Conservation (phyloP, 2,113 vertebrate genomes). For the Empidonax alnorum region DNA sequence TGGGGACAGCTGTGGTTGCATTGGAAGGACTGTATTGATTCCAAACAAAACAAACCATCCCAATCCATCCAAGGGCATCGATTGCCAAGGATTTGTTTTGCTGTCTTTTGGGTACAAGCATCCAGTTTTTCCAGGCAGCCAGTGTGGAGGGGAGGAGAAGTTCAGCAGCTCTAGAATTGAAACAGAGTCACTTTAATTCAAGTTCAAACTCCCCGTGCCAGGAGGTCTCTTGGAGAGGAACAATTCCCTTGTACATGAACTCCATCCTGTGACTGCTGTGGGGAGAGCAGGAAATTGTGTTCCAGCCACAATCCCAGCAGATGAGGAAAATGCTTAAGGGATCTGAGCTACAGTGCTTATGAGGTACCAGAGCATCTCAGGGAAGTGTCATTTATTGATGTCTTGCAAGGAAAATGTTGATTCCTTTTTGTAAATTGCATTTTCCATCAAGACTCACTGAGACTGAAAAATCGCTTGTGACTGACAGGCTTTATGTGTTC, state of each 20-base stretch:
- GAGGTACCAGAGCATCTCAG: not conserved
- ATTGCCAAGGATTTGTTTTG: not conserved
- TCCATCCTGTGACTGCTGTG: not conserved
- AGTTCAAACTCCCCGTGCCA: not conserved
- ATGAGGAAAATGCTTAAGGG: not conserved
- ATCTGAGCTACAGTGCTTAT: not conserved
- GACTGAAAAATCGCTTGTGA: slow-evolving; percentile 31
- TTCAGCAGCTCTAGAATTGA: not conserved
- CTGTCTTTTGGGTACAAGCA: not conserved
- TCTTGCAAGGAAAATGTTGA: slow-evolving; percentile 32
- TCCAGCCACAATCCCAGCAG: not conserved
- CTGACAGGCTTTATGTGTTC: slow-evolving; percentile 14
- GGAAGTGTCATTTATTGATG: slow-evolving; percentile 25
- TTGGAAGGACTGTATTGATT: not conserved
- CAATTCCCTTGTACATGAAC: not conserved
- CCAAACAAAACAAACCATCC: not conserved
- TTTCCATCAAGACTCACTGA: slow-evolving; percentile 35
- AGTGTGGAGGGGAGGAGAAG: not conserved
- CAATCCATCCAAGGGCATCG: not conserved
- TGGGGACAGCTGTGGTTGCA: not conserved
- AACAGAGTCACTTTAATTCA: not conserved
- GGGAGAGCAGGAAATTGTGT: not conserved
- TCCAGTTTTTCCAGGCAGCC: not conserved
- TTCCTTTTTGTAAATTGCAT: slow-evolving; percentile 49
- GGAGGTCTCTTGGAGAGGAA: not conserved